Percentiles rank a stretch among this genome's conserved stretches.
Evolutionary conservation across 2,888 invertebrate genomes (phyloP).

Genomic region (Drosophila falleni): DNA sequence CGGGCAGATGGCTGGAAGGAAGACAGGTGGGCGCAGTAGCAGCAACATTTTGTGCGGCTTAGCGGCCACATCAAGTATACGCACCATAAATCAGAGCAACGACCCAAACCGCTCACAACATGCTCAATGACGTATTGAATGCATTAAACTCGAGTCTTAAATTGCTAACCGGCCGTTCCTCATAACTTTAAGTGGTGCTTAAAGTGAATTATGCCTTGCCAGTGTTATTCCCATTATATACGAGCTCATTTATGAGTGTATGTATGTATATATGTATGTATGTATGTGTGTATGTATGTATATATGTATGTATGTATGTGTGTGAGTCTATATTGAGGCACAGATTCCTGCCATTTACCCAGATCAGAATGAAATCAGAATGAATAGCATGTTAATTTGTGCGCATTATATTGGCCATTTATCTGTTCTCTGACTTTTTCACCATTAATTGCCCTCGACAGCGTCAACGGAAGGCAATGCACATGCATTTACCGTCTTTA

Average conservation of each 20-base stretch:
- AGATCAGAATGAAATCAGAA: neutral
- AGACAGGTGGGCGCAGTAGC: constrained; percentile 22
- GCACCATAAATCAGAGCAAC: constrained; percentile 77
- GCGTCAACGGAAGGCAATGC: neutral
- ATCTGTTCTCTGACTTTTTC: constrained; percentile 15
- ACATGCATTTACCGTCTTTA: neutral
- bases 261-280: constrained; percentile 22
- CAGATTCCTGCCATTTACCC: constrained; percentile 38
- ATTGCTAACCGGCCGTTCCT: constrained; percentile 65
- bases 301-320: constrained; percentile 22
- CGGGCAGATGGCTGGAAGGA: constrained; percentile 3
- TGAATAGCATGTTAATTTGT: constrained; percentile 65
- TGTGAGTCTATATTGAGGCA: constrained; percentile 34
- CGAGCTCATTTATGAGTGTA: constrained; percentile 28
- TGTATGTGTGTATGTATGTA: constrained; percentile 19
- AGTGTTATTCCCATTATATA: constrained; percentile 41
- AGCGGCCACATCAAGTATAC: constrained; percentile 77
- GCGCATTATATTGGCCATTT: constrained; percentile 52
- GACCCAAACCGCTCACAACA: constrained; percentile 51
- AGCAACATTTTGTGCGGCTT: constrained; percentile 66
- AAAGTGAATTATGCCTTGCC: constrained; percentile 76
- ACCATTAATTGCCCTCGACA: constrained; percentile 9
- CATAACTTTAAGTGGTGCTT: constrained; percentile 79
- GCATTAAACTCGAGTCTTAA: constrained; percentile 75
- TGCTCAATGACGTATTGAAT: constrained; percentile 73